Percentiles rank a stretch among this genome's conserved stretches.
Evolutionary conservation across 2,113 vertebrate species (phyloP).

Genomic region (Collichthys lucidus): DNA sequence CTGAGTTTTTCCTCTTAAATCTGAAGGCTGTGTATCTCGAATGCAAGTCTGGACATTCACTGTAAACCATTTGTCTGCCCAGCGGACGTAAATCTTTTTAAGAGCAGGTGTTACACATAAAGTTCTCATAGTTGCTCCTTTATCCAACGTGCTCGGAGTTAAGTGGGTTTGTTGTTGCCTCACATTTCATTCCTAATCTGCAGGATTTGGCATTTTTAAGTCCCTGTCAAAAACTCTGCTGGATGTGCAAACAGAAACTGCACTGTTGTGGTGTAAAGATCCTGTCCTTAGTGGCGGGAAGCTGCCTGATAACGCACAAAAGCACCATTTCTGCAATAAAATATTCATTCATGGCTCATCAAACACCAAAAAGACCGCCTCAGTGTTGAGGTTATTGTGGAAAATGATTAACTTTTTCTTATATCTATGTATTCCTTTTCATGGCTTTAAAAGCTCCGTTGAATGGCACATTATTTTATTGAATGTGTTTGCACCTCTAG

Average conservation of each 20-base stretch:
- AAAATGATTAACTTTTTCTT: constrained; percentile 44
- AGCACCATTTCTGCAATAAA: constrained; percentile 35
- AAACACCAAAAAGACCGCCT: neutral
- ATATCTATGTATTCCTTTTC: constrained; percentile 31
- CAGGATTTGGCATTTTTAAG: constrained; percentile 39
- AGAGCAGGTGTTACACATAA: constrained; percentile 51
- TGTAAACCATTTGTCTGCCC: constrained; percentile 36
- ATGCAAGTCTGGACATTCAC: constrained; percentile 14
- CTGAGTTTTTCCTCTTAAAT: constrained; percentile 22
- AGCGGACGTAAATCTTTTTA: constrained; percentile 28
- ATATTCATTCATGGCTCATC: constrained; percentile 41
- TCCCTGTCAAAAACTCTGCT: constrained; percentile 46
- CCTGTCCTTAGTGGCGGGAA: constrained; percentile 2
- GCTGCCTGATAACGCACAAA: constrained; percentile 48
- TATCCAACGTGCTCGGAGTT: constrained; percentile 3
- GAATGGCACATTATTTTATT: constrained; percentile 60
- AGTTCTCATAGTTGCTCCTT: constrained; percentile 5
- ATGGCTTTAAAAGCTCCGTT: constrained; percentile 11
- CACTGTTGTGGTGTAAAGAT: constrained; percentile 12
- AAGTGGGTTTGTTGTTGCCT: constrained; percentile 21
- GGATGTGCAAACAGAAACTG: constrained; percentile 20
- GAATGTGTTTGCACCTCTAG: constrained; percentile 56
- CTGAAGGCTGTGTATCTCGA: constrained; percentile 14
- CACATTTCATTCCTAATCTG: constrained; percentile 41
- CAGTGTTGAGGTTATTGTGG: constrained; percentile 11